Evolutionary conservation across 1,140 invertebrate genomes (phyloP).

Genomic region (Adelges cooleyi): DNA sequence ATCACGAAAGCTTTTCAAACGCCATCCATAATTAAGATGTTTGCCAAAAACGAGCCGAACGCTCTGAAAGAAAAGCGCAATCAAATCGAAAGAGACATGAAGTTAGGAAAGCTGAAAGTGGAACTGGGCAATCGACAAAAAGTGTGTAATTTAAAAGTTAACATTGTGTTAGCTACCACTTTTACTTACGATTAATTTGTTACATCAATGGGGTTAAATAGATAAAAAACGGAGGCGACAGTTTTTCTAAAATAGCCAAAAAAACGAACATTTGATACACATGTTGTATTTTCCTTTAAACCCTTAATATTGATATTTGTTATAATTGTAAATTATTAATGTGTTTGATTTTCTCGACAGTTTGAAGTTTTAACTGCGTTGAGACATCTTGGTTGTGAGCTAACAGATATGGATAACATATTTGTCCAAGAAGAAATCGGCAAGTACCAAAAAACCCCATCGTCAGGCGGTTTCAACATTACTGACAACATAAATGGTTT

Average conservation of each 20-base stretch:
- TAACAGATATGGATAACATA: background rate
- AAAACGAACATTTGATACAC: too few species aligned
- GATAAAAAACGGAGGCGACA: too few species aligned
- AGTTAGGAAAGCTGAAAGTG: constrained; percentile 40
- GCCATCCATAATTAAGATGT: constrained; percentile 63
- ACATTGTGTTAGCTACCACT: too few species aligned
- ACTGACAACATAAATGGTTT: background rate
- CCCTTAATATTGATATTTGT: too few species aligned
- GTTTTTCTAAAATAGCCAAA: too few species aligned
- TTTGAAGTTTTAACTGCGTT: constrained; percentile 19
- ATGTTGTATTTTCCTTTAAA: too few species aligned
- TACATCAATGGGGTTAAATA: too few species aligned
- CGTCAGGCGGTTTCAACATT: background rate
- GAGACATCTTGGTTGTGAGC: background rate
- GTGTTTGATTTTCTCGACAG: background rate
- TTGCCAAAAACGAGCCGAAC: constrained; percentile 62
- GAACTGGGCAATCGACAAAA: constrained; percentile 10
- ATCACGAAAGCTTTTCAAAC: constrained; percentile 67
- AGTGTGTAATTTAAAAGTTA: too few species aligned
- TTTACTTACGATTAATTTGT: too few species aligned
- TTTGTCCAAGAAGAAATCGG: background rate
- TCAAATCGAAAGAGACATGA: constrained; percentile 45
- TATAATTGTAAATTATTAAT: background rate
- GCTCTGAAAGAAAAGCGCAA: constrained; percentile 50
- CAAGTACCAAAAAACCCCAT: background rate